Evolutionary conservation across 1,140 invertebrate species (phyloP), one percentile per base, ranked within the genome.

Genomic region (Chironomus striatipennis): DNA sequence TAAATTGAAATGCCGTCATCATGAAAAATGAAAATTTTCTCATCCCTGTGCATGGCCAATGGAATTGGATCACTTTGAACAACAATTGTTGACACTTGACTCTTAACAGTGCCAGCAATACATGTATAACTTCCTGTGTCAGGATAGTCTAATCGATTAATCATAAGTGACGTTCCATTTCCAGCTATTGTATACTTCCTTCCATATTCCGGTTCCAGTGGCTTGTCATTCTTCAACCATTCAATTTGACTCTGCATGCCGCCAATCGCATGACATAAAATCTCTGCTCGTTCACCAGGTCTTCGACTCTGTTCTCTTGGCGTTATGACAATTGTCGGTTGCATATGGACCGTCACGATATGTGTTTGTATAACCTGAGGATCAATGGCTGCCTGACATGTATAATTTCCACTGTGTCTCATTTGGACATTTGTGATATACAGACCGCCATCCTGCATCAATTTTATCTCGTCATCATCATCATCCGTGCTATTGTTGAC

Each of bases 101-200:
- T 83, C 43, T 89, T 88, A 73, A 87, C 83, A 6, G 91, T 91
- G 0, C 90, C 91, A 64, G 87, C 84, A 79, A 89, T 92, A 79
- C 91, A 93, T 88, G 91, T 92, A 81, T 92, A 93, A 2, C 90
- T 89, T 6, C 75, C 91, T 0, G 90, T 91, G 80, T 91, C 90
- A 1, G 89, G 87, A 78, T 90, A 92, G 73, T 85, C 86, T 73
- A 91, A 90, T 73, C 88, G 86, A 72, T 85, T 85, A 9, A 93
- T 85, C 34, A 87, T 85, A 42, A 93, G 81, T 64, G 88, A 88
- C 1, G 90, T 91, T 24, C 90, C 90, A 77, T 91, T 90, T n/a
- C 89, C 89, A 21, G 90, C 83, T 6, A 90, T 83, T 76, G 86
- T 83, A 80, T 90, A 90, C 77, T 90, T 90, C 74, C 84, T 81